A percentile compares a stretch with the other conserved stretches of the same genome.
Evolutionary conservation across 2,888 invertebrate species (phyloP).

Genomic region (Reticulitermes lucifugus): DNA sequence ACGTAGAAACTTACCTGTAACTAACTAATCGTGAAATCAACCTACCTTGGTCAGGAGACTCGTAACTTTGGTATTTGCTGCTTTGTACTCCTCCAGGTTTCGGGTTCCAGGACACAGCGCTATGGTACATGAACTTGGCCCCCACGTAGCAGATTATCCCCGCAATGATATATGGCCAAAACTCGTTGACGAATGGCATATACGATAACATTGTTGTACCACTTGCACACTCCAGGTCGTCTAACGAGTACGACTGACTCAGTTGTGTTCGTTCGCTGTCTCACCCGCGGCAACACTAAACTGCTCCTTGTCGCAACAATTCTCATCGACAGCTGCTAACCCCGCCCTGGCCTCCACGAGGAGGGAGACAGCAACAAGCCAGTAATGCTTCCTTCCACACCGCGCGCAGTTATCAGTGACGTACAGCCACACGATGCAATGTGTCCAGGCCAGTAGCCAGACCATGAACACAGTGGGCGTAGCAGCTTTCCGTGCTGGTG

Average conservation of each 20-base stretch:
- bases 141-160: conserved; percentile 58
- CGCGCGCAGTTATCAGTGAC: too few relatives aligned
- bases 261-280: background rate
- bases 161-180: conserved; percentile 62
- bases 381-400: too few relatives aligned
- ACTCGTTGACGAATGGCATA: conserved; percentile 62
- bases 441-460: too few relatives aligned
- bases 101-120: conserved; percentile 34
- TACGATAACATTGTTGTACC: conserved; percentile 45
- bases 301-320: background rate
- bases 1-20: background rate
- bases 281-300: background rate
- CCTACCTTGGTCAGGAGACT: conserved; percentile 55
- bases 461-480: too few relatives aligned
- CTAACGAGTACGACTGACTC: background rate
- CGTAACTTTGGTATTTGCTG: conserved; percentile 22
- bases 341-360: too few relatives aligned
- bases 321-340: too few relatives aligned
- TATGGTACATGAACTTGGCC: conserved; percentile 55
- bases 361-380: too few relatives aligned
- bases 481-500: too few relatives aligned
- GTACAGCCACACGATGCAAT: too few relatives aligned
- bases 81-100: background rate
- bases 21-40: background rate
- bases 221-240: background rate